Conservation (phyloP, 2,113 vertebrate species). For the Daboia siamensis region DNA sequence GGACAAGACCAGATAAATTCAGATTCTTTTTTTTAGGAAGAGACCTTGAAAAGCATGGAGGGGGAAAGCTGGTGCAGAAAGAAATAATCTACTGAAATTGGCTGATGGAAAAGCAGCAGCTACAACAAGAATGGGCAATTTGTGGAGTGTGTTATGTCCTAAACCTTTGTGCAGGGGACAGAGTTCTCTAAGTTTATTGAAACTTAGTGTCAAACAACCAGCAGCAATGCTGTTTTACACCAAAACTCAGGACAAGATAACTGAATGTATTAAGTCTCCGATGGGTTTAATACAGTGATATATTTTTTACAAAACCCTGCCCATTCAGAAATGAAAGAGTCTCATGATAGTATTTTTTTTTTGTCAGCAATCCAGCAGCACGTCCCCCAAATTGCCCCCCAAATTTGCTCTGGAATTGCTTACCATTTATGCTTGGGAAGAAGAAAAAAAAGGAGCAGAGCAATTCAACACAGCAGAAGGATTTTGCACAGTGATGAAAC, state of each 20-base stretch:
- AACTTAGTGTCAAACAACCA: not conserved
- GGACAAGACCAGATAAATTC: not conserved
- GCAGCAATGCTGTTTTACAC: not conserved
- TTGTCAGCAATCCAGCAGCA: not conserved
- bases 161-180: not conserved
- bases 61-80: not conserved
- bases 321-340: not conserved
- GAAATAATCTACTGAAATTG: not conserved
- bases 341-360: not conserved
- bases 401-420: not conserved
- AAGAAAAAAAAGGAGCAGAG: not conserved
- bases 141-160: not conserved
- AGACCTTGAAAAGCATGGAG: not conserved
- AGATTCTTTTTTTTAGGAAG: not conserved
- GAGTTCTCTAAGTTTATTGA: not conserved
- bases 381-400: not conserved
- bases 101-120: not conserved
- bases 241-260: not conserved
- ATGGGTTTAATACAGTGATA: not conserved
- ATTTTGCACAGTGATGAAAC: conserved; percentile 46
- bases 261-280: not conserved
- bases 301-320: not conserved
- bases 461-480: conserved; percentile 43
- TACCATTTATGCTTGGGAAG: not conserved
- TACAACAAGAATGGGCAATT: not conserved